phyloP scores from a whole-genome alignment of 2,113 vertebrate species.

The Leiothrix lutea region DNA sequence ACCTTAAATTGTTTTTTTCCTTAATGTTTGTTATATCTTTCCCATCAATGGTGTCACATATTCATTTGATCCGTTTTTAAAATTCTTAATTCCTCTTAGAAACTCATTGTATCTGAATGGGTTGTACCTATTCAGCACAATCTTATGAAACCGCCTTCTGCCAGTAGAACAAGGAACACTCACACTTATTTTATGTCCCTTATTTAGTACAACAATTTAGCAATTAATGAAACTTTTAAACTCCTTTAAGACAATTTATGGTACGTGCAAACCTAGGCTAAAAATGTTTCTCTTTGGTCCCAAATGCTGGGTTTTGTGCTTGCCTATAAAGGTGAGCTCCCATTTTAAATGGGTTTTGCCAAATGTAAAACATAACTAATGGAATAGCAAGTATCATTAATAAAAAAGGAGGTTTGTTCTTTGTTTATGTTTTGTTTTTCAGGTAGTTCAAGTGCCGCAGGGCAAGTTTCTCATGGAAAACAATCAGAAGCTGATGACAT shows the following conservation, averaged over 20 bases:
- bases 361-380: background rate
- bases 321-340: background rate
- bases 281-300: background rate
- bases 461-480: slow-evolving; percentile 50
- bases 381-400: background rate
- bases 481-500: slow-evolving; percentile 73
- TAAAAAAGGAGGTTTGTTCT: background rate
- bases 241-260: background rate
- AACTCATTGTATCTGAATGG: background rate
- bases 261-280: background rate
- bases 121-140: background rate
- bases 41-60: background rate
- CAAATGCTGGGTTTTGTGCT: background rate
- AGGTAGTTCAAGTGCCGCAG: slow-evolving; percentile 47
- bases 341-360: background rate
- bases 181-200: background rate
- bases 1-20: background rate
- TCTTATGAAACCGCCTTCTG: background rate
- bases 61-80: background rate
- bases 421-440: background rate
- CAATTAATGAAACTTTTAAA: background rate
- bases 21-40: background rate
- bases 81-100: background rate
- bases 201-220: background rate
- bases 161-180: background rate